Evolutionary conservation across 2,797 vertebrate species (phyloP).

Genomic region (Leucoraja ocellata): DNA sequence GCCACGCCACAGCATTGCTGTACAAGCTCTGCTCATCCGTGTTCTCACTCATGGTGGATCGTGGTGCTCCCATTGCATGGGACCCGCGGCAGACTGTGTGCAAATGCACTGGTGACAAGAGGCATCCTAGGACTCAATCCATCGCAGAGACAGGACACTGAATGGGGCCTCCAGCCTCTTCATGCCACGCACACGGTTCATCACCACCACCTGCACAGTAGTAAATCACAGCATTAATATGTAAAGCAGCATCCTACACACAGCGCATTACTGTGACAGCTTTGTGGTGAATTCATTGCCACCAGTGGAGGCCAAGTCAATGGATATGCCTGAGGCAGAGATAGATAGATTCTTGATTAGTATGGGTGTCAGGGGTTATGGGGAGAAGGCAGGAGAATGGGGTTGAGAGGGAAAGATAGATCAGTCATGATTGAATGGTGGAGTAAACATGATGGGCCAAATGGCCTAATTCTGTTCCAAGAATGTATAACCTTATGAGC

Average conservation of each 20-base stretch:
- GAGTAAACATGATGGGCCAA: too few relatives aligned
- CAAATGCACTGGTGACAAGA: constrained; percentile 36
- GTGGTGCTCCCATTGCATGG: constrained; percentile 44
- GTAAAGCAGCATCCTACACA: too few relatives aligned
- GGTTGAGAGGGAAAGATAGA: too few relatives aligned
- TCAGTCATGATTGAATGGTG: too few relatives aligned
- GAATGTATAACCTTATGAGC: background rate
- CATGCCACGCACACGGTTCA: background rate
- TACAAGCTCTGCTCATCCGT: constrained; percentile 69
- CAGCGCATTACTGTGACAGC: too few relatives aligned
- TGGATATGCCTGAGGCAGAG: too few relatives aligned
- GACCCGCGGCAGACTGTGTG: constrained; percentile 38
- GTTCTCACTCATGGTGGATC: constrained; percentile 67
- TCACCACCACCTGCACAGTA: background rate
- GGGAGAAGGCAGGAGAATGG: too few relatives aligned
- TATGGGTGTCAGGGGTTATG: too few relatives aligned
- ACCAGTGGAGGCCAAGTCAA: too few relatives aligned
- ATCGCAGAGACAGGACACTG: constrained; percentile 38
- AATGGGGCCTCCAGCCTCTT: background rate
- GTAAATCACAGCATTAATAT: background rate
- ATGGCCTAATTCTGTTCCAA: too few relatives aligned
- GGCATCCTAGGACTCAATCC: constrained; percentile 44
- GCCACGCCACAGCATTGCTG: constrained; percentile 81
- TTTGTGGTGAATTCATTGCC: too few relatives aligned
- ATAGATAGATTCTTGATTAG: too few relatives aligned